Conservation (phyloP, 1,140 invertebrate species). For the Oryzaephilus surinamensis region DNA sequence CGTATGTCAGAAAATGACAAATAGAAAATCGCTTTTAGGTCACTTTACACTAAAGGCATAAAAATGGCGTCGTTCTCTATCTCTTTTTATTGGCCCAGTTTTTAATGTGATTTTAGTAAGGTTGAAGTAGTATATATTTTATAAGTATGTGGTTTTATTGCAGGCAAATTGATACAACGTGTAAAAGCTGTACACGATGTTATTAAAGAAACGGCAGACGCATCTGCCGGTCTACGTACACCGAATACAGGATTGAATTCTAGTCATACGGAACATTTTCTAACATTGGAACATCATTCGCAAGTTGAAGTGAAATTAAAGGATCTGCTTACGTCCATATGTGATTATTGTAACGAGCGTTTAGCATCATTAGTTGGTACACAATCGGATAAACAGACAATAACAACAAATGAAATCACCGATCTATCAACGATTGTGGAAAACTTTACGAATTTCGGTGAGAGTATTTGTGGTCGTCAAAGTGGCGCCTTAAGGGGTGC, state of each 20-base stretch:
- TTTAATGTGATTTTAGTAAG: no score
- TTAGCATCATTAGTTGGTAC: slow-evolving; percentile 76
- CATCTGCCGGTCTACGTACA: slow-evolving; percentile 47
- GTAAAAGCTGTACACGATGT: slow-evolving; percentile 62
- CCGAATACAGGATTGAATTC: neutral
- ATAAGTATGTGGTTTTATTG: no score
- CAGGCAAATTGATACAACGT: slow-evolving; percentile 45
- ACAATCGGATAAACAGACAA: slow-evolving; percentile 56
- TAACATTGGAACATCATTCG: slow-evolving; percentile 57
- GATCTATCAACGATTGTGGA: slow-evolving; percentile 69
- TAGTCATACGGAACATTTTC: slow-evolving; percentile 46
- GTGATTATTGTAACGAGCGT: slow-evolving; percentile 85
- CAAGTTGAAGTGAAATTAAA: slow-evolving; percentile 58
- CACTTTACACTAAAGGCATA: no score
- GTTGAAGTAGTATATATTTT: no score
- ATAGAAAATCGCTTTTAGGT: no score
- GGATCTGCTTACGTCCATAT: slow-evolving; percentile 66
- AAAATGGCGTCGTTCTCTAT: no score
- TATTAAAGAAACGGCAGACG: slow-evolving; percentile 52
- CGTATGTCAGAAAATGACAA: no score
- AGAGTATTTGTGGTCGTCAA: slow-evolving; percentile 64
- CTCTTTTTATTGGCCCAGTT: no score
- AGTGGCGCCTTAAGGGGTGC: slow-evolving; percentile 72
- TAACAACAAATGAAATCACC: slow-evolving; percentile 66
- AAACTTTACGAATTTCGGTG: slow-evolving; percentile 63